phyloP scores from a whole-genome alignment of 2,113 vertebrate species.

The Cryptotis parvus region DNA sequence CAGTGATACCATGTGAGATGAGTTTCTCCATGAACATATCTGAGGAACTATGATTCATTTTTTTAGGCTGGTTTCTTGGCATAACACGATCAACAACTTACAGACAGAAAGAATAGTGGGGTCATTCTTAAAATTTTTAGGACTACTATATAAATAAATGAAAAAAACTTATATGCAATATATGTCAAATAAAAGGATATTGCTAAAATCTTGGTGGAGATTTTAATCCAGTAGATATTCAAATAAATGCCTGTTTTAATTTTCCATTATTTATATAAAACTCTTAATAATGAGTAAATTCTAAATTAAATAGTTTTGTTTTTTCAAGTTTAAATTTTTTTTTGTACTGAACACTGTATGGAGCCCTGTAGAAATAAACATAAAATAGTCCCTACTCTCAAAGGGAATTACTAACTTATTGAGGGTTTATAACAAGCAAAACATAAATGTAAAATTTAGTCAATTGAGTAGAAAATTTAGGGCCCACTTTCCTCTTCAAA shows the following conservation, averaged over 20 bases:
- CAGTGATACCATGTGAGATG: background rate
- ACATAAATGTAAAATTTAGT: slow-evolving; percentile 66
- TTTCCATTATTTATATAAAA: slow-evolving; percentile 37
- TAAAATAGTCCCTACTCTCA: slow-evolving; percentile 57
- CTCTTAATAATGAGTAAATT: slow-evolving; percentile 40
- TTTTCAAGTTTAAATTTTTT: slow-evolving; percentile 34
- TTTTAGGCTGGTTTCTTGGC: background rate
- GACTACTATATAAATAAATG: background rate
- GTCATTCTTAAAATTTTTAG: slow-evolving; percentile 35
- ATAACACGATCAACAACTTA: background rate
- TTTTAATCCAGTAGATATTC: slow-evolving; percentile 32
- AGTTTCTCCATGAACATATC: background rate
- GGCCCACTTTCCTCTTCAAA: slow-evolving; percentile 59
- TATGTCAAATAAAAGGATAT: background rate
- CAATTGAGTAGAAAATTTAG: slow-evolving; percentile 73
- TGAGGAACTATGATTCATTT: background rate
- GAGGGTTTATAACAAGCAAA: slow-evolving; percentile 69
- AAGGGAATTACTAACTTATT: slow-evolving; percentile 61
- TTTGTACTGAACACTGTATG: slow-evolving; percentile 48
- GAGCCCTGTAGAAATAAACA: slow-evolving; percentile 65
- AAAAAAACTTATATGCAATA: background rate
- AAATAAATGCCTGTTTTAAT: slow-evolving; percentile 36
- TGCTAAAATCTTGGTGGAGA: background rate
- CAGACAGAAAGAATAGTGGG: background rate
- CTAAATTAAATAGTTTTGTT: background rate